phyloP scores from a whole-genome alignment of 2,113 vertebrate species.

The Boulengeromyrus knoepffleri region DNA sequence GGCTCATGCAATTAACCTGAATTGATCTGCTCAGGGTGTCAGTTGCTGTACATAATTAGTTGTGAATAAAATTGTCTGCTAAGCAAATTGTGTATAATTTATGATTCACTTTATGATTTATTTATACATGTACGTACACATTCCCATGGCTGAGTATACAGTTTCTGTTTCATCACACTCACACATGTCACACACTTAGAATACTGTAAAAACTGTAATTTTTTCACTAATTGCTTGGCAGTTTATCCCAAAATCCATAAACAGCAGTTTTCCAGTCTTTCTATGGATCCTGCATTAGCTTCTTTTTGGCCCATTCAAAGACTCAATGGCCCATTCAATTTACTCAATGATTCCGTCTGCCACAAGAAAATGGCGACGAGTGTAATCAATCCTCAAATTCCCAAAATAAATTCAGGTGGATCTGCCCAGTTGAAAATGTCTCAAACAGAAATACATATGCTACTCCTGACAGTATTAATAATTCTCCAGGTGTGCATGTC shows the following conservation, averaged over 20 bases:
- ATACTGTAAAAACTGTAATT: background rate
- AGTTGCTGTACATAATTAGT: background rate
- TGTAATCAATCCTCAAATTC: background rate
- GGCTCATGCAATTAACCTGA: background rate
- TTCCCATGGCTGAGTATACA: background rate
- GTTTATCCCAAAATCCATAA: background rate
- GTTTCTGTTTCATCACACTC: background rate
- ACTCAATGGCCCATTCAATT: background rate
- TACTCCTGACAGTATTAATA: background rate
- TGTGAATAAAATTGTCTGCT: slow-evolving; percentile 8
- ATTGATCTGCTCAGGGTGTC: background rate
- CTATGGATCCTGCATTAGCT: background rate
- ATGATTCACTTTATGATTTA: background rate
- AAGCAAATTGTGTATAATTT: background rate
- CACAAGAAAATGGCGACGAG: background rate
- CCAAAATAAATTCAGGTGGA: background rate
- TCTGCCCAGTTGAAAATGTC: background rate
- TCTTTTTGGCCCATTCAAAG: background rate
- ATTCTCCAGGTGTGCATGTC: background rate
- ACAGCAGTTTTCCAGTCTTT: background rate
- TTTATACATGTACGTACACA: background rate
- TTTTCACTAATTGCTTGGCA: background rate
- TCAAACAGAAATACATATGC: background rate
- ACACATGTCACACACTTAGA: background rate
- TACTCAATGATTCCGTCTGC: background rate